These are phyloP conservation scores for Brenthis hecate DNA, from an alignment of 2,888 invertebrate genomes.

Conservation along the genomic window DNA sequence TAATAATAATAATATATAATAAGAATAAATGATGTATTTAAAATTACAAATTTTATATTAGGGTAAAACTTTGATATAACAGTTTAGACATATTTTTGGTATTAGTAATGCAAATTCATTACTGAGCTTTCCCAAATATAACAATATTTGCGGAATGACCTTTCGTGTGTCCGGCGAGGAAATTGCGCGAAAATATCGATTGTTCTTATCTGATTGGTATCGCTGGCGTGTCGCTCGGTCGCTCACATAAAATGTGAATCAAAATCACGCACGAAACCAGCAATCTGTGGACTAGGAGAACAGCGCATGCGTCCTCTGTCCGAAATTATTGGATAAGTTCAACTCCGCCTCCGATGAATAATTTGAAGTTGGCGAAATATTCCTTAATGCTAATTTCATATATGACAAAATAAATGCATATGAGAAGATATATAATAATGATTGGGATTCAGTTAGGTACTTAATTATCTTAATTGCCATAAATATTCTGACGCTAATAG, in stretches of 20 bases:
- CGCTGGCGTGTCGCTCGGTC: conserved; percentile 65
- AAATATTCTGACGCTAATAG: conserved; percentile 21
- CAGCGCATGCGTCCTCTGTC: conserved; percentile 65
- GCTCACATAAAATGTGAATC: conserved; percentile 61
- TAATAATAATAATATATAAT: no score
- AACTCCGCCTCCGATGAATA: conserved; percentile 68
- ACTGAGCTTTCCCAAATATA: not conserved
- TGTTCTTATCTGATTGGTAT: conserved; percentile 55
- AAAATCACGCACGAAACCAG: conserved; percentile 57
- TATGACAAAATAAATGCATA: conserved; percentile 15
- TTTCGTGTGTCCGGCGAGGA: conserved; percentile 70
- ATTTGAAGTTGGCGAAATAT: conserved; percentile 52
- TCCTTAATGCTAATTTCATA: conserved; percentile 45
- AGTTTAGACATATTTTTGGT: conserved; percentile 12
- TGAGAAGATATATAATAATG: not conserved
- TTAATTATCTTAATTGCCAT: conserved; percentile 11
- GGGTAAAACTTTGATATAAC: not conserved
- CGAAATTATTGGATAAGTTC: conserved; percentile 64
- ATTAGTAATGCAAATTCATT: not conserved
- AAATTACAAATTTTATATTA: no score
- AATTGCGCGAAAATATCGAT: conserved; percentile 77
- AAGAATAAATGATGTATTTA: no score
- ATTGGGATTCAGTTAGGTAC: conserved; percentile 7
- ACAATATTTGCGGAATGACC: conserved; percentile 55
- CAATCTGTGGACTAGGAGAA: conserved; percentile 27